Evolutionary conservation across 2,113 vertebrate species (phyloP).

Genomic region (Tupaia tana): DNA sequence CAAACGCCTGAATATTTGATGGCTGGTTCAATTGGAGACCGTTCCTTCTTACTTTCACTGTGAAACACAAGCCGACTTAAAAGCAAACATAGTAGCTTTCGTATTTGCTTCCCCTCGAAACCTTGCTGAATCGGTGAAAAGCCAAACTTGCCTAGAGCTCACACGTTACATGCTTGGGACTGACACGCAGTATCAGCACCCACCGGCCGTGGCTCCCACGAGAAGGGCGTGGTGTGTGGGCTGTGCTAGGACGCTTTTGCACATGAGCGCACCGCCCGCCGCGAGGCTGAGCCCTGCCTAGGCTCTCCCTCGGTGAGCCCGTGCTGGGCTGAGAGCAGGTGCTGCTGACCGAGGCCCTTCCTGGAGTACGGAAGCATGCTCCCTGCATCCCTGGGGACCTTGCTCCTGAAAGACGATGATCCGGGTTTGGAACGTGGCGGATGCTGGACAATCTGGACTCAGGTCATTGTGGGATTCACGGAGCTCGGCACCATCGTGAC

Average conservation of each 20-base stretch:
- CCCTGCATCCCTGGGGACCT: not conserved
- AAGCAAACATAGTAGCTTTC: fast-evolving
- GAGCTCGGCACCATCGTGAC: fast-evolving
- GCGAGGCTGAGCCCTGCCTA: fast-evolving
- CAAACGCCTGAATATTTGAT: not conserved
- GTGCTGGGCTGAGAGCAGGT: too few relatives aligned
- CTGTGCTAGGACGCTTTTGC: fast-evolving
- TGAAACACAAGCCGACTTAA: too few relatives aligned
- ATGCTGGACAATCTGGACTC: fast-evolving
- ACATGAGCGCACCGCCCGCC: fast-evolving
- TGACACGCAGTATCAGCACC: fast-evolving
- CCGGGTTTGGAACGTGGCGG: fast-evolving
- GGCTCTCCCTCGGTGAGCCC: too few relatives aligned
- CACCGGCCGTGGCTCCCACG: fast-evolving
- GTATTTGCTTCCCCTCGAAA: not conserved
- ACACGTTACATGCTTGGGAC: fast-evolving
- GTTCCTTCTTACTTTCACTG: not conserved
- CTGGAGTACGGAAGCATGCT: fast-evolving
- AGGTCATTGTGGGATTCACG: fast-evolving
- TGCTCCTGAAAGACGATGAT: fast-evolving
- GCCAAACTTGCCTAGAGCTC: not conserved
- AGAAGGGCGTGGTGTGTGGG: not conserved
- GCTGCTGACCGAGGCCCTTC: not conserved
- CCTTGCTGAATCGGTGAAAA: not conserved
- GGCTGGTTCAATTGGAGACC: fast-evolving